Percentiles rank a stretch among this genome's conserved stretches.
These are phyloP conservation scores for Aptenodytes patagonicus DNA, from an alignment of 2,113 vertebrate genomes.

Conservation along the genomic window DNA sequence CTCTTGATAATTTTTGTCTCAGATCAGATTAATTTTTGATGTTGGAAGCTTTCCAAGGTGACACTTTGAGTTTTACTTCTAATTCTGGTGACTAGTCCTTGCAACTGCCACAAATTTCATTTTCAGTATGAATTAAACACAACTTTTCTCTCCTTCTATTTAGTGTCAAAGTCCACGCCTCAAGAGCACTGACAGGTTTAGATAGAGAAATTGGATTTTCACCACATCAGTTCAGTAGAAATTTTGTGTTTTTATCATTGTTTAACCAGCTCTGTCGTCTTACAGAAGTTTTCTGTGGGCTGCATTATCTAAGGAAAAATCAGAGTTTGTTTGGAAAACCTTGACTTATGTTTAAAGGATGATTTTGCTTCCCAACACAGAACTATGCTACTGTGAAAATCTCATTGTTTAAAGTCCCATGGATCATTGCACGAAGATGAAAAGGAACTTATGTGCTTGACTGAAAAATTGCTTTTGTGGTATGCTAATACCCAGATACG, in stretches of 20 bases:
- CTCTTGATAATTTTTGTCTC: not conserved
- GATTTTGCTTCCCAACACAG: not conserved
- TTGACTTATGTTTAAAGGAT: not conserved
- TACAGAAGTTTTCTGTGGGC: not conserved
- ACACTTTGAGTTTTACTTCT: not conserved
- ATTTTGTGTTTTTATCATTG: not conserved
- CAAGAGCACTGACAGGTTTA: not conserved
- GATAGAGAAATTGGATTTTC: not conserved
- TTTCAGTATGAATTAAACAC: not conserved
- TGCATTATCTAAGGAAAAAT: not conserved
- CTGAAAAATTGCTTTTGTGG: not conserved
- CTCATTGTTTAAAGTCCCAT: not conserved
- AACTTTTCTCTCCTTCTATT: not conserved
- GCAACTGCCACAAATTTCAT: not conserved
- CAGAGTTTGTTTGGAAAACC: not conserved
- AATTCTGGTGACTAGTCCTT: not conserved
- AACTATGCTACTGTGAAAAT: not conserved
- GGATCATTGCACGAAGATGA: not conserved
- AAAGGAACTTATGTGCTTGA: not conserved
- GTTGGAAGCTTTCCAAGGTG: not conserved
- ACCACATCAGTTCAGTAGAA: not conserved
- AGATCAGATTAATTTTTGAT: constrained; percentile 11
- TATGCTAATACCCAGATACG: not conserved
- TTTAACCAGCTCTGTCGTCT: not conserved
- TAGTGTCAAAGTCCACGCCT: not conserved